phyloP scores from a whole-genome alignment of 2,888 invertebrate genomes.

The Andrena minutula region DNA sequence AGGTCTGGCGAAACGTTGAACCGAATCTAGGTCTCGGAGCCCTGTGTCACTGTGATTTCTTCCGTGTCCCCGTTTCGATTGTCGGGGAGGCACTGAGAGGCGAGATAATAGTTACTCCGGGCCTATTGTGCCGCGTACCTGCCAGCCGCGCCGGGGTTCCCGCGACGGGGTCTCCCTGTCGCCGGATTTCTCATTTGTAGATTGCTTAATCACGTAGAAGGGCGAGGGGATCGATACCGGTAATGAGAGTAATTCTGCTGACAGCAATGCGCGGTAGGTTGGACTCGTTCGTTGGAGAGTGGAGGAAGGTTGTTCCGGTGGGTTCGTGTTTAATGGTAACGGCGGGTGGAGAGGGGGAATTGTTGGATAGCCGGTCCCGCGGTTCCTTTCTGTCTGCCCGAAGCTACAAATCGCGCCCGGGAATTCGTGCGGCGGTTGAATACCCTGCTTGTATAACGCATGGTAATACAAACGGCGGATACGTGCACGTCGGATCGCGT shows the following conservation, averaged over 20 bases:
- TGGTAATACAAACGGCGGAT: conserved; percentile 25
- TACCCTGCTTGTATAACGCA: conserved; percentile 31
- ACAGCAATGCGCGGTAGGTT: no score
- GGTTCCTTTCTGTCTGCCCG: conserved; percentile 16
- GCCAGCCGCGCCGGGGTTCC: no score
- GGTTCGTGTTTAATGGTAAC: conserved; percentile 4
- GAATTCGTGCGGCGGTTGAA: conserved; percentile 37
- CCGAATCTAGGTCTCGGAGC: conserved; percentile 34
- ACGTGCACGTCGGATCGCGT: conserved; percentile 42
- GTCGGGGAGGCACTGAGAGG: background rate
- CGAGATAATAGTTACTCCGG: background rate
- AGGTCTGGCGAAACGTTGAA: background rate
- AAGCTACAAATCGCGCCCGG: conserved; percentile 5
- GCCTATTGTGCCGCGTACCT: background rate
- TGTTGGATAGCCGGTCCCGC: background rate
- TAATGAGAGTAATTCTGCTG: no score
- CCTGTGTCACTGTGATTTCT: conserved; percentile 1
- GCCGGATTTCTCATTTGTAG: no score
- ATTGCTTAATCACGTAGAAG: no score
- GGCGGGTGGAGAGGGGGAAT: background rate
- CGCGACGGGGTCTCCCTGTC: no score
- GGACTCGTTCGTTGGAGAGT: no score
- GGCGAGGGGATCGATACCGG: no score
- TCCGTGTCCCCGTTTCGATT: conserved; percentile 4
- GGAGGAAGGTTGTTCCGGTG: background rate